Conservation (phyloP, 1,140 invertebrate species). For the Heliconius congener region DNA sequence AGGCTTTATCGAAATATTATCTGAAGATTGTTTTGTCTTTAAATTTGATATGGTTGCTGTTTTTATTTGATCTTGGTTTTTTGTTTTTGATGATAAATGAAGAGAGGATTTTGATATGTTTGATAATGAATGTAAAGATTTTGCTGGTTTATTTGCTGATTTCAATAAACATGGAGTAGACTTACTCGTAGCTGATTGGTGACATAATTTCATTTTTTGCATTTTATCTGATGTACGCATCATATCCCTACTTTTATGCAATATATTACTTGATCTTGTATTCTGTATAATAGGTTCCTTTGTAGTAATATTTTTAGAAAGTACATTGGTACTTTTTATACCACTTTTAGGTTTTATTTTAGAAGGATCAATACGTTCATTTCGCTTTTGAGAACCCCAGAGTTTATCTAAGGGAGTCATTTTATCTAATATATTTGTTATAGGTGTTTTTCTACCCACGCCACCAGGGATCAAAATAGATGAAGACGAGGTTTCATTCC, state of each 20-base stretch:
- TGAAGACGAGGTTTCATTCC: slow-evolving; percentile 39
- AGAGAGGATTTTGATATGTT: slow-evolving; percentile 66
- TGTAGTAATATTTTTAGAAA: slow-evolving; percentile 32
- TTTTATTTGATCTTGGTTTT: slow-evolving; percentile 61
- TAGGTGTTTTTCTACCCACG: slow-evolving; percentile 76
- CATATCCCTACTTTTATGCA: slow-evolving; percentile 75
- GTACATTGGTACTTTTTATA: slow-evolving; percentile 37
- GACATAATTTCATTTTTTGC: slow-evolving; percentile 63
- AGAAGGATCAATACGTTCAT: slow-evolving; percentile 66
- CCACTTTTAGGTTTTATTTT: slow-evolving; percentile 58
- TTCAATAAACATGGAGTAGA: slow-evolving; percentile 52
- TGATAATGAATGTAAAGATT: slow-evolving; percentile 50
- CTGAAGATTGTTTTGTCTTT: slow-evolving; percentile 71
- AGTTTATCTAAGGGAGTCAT: slow-evolving; percentile 77
- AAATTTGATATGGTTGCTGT: slow-evolving; percentile 64
- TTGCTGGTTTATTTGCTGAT: slow-evolving; percentile 49
- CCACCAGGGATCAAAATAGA: slow-evolving; percentile 76
- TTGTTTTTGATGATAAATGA: slow-evolving; percentile 53
- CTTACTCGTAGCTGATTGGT: slow-evolving; percentile 49
- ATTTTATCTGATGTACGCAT: slow-evolving; percentile 72
- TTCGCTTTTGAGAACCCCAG: slow-evolving; percentile 75
- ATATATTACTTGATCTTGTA: slow-evolving; percentile 40
- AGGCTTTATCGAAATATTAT: slow-evolving; percentile 55
- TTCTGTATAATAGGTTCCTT: background rate
- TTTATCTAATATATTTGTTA: slow-evolving; percentile 77